Base-by-base conservation (phyloP, 2,888 invertebrate species). In the Physocephala rufipes region DNA sequence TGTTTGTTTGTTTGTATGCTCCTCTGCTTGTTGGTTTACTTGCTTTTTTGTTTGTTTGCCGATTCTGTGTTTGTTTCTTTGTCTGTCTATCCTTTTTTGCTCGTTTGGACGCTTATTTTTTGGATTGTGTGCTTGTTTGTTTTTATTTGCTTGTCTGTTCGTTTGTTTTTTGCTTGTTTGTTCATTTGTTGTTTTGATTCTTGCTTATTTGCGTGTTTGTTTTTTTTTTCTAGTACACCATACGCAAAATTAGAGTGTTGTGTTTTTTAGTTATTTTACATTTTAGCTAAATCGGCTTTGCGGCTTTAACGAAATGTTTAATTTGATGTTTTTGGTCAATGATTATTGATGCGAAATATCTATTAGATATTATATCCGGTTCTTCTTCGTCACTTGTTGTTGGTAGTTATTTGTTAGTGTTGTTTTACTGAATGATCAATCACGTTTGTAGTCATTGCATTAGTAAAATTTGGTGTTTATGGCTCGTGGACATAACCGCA, bases 91-190 rank as follows among this genome's bases (percentile, higher is more conserved):
- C n/a, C n/a, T n/a, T n/a, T n/a, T n/a, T n/a, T n/a, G n/a, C n/a
- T n/a, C n/a, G n/a, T n/a, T n/a, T n/a, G n/a, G n/a, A 45, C 12
- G 64, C 64, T 36, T 58, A 58, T 58, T 26, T 67, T 67, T 43
- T 58, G 67, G 43, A 55, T 58, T 55, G 53, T 51, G 66, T n/a
- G 7, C 12, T n/a, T n/a, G n/a, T n/a, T n/a, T n/a, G n/a, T n/a
- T n/a, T n/a, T n/a, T n/a, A n/a, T n/a, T n/a, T n/a, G n/a, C n/a
- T n/a, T n/a, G n/a, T n/a, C n/a, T n/a, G n/a, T n/a, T n/a, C n/a
- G n/a, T n/a, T n/a, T n/a, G n/a, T n/a, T n/a, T 36, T 30, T 61
- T 61, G 36, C 26, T 19, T 36, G 21, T 53, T n/a, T n/a, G n/a
- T n/a, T n/a, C n/a, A n/a, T n/a, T n/a, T n/a, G n/a, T n/a, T n/a